These are phyloP conservation scores for Tapirus indicus DNA, from an alignment of 2,797 vertebrate species.

Conservation along the genomic window DNA sequence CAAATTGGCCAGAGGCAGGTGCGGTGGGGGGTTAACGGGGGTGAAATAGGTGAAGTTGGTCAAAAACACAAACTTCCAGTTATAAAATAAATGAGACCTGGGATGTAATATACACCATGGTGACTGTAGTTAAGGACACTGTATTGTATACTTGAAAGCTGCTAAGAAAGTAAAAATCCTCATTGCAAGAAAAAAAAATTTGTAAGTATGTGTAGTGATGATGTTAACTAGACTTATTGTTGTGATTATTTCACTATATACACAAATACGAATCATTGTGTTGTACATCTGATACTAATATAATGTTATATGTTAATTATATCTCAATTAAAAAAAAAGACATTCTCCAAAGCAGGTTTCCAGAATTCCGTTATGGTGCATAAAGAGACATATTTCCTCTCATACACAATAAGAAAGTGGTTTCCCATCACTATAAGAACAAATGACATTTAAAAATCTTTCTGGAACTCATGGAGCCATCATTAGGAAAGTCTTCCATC, in stretches of 20 bases:
- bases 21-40: too few species aligned
- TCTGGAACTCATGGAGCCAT: fast-evolving
- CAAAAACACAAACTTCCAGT: too few species aligned
- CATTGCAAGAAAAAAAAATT: not conserved
- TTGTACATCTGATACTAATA: too few species aligned
- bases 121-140: too few species aligned
- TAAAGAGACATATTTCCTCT: not conserved
- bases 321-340: too few species aligned
- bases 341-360: not conserved
- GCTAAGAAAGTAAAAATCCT: not conserved
- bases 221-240: not conserved
- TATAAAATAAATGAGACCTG: too few species aligned
- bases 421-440: not conserved
- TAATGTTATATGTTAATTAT: too few species aligned
- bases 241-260: not conserved
- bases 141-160: too few species aligned
- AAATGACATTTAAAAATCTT: not conserved
- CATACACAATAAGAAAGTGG: not conserved
- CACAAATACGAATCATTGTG: too few species aligned
- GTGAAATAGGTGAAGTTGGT: too few species aligned
- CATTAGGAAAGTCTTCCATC: not conserved
- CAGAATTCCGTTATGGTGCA: not conserved
- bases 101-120: too few species aligned
- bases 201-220: not conserved
- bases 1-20: too few species aligned